phyloP scores from a whole-genome alignment of 2,888 invertebrate species.

The Apamea sordens region DNA sequence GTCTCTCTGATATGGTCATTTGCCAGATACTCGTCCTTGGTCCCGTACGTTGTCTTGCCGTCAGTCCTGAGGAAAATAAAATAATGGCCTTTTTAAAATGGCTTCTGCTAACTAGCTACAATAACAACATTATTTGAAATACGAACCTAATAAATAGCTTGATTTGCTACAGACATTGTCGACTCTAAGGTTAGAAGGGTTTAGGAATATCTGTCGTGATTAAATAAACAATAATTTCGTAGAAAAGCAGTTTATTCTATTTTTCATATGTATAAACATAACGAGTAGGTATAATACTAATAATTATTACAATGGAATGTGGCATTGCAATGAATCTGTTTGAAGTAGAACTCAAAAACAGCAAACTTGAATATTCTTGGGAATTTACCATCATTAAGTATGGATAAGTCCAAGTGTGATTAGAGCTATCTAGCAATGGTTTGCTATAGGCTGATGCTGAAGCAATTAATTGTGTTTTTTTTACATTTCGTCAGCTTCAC shows the following conservation, averaged over 20 bases:
- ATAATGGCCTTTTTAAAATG: slow-evolving; percentile 60
- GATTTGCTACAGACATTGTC: not conserved
- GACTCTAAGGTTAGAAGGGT: not conserved
- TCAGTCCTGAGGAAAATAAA: slow-evolving; percentile 70
- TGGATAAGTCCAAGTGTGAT: not conserved
- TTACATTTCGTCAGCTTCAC: not conserved
- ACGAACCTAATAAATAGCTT: slow-evolving; percentile 24
- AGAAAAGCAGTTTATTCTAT: slow-evolving; percentile 26
- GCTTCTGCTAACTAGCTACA: slow-evolving; percentile 29
- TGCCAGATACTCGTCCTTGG: slow-evolving; percentile 86
- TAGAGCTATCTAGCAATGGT: not conserved
- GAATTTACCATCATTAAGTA: not conserved
- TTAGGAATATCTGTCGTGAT: not conserved
- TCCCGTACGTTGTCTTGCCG: slow-evolving; percentile 71
- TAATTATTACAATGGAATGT: not conserved
- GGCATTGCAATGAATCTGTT: not conserved
- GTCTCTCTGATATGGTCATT: slow-evolving; percentile 86
- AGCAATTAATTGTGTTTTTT: not conserved
- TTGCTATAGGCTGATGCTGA: not conserved
- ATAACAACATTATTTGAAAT: not conserved
- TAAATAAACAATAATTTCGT: not conserved
- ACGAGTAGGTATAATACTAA: not conserved
- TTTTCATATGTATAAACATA: not conserved
- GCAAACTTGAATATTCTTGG: not conserved
- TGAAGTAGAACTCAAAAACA: not conserved